Evolutionary conservation across 2,888 invertebrate species (phyloP), one percentile per base, ranked within the genome.

Genomic region (Eristalis intricaria): DNA sequence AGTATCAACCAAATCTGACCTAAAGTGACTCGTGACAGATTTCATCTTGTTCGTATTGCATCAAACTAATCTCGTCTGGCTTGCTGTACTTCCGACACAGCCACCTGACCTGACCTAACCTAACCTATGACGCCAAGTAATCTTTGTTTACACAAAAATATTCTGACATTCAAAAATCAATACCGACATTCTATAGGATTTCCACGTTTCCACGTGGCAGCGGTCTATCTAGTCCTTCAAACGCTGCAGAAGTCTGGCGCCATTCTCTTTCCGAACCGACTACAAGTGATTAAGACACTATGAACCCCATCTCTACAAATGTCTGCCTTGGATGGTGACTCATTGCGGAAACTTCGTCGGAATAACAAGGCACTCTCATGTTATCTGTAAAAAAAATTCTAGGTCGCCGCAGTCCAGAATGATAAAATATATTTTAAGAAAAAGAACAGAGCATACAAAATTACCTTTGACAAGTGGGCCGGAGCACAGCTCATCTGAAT

Each of bases 401-500:
- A n/a, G 1, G 4, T n/a, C n/a, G n/a, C 15, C 43, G n/a, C n/a
- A n/a, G n/a, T n/a, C n/a, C n/a, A n/a, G 4, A n/a, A n/a, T n/a
- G n/a, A 43, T 15, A 43, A 43, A 15, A 43, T 4, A 5, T n/a
- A 2, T 11, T 38, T 38, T 38, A 11, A 4, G 11, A 2, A 35
- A 35, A 35, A 38, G 60, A 26, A 60, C 1, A 56, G 10, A 60
- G 56, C 1, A 32, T 3, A 5, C 38, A n/a, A 71, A 61, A 1
- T 89, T 90, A 92, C 92, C 92, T 92, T 92, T 66, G 91, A 86
- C 89, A 92, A 90, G 86, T 91, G 91, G 66, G 89, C 89, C 82
- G 92, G 92, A 22, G 91, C 90, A 89, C 91, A 92, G 69, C 91
- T 90, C 89, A 93, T 90, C 19, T 92, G 91, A 78, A 92, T 90